Conservation (phyloP, 2,888 invertebrate species). For the Drosophila demipolita region DNA sequence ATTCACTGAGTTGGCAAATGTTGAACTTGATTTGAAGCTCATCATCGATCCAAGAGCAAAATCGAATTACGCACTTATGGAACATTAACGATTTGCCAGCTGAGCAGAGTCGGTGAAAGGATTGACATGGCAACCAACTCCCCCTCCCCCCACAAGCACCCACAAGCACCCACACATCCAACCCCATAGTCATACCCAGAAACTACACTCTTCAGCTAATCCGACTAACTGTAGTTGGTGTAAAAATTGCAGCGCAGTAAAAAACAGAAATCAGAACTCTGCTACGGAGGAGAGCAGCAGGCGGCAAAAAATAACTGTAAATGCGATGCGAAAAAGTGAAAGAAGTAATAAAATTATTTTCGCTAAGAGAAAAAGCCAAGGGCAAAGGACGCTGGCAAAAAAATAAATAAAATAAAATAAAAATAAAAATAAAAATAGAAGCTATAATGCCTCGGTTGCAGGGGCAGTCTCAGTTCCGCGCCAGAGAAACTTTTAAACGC, state of each 20-base stretch:
- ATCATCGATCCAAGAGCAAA: slow-evolving; percentile 39
- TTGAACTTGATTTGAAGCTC: slow-evolving; percentile 19
- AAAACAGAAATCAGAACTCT: background rate
- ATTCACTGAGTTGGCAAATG: slow-evolving; percentile 8
- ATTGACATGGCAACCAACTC: background rate
- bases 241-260: slow-evolving; percentile 34
- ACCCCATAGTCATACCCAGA: background rate
- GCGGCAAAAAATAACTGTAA: slow-evolving; percentile 25
- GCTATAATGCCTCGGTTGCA: slow-evolving; percentile 56
- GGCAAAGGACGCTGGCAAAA: slow-evolving; percentile 35
- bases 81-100: slow-evolving; percentile 35
- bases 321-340: slow-evolving; percentile 49
- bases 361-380: slow-evolving; percentile 61
- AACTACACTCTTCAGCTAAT: background rate
- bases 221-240: slow-evolving; percentile 23
- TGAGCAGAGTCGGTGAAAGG: slow-evolving; percentile 15
- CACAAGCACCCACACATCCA: accelerated
- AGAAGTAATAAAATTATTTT: slow-evolving; percentile 80
- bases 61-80: slow-evolving; percentile 22
- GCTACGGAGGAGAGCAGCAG: background rate
- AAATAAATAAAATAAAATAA: background rate
- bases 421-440: background rate
- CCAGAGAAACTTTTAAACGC: slow-evolving; percentile 79
- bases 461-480: slow-evolving; percentile 39
- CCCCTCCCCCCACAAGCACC: too few relatives aligned